phyloP scores from a whole-genome alignment of 2,888 invertebrate genomes.

The Entomobrya multifasciata region DNA sequence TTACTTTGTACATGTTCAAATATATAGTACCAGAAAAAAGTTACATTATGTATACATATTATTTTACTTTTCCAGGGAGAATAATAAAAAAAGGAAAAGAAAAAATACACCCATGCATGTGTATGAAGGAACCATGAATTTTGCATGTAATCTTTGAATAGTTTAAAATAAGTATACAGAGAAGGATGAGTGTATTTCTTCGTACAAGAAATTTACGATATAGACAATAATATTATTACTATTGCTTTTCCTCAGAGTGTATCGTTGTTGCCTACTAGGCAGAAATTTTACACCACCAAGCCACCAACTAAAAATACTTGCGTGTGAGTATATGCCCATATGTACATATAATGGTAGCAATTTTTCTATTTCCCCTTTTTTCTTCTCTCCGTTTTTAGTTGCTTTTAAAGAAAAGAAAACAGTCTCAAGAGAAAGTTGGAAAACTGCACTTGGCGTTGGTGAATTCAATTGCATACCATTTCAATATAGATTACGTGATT shows the following conservation, averaged over 20 bases:
- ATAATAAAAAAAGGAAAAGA: slow-evolving; percentile 46
- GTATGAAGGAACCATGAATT: slow-evolving; percentile 64
- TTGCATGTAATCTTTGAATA: slow-evolving; percentile 67
- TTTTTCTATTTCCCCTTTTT: background rate
- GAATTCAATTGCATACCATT: slow-evolving; percentile 70
- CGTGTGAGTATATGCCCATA: background rate
- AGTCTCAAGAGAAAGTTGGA: slow-evolving; percentile 59
- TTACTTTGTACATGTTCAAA: too few species aligned
- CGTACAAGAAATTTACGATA: slow-evolving; percentile 5
- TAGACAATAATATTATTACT: slow-evolving; percentile 50
- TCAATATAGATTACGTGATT: slow-evolving; percentile 70
- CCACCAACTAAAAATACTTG: too few species aligned
- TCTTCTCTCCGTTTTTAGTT: background rate
- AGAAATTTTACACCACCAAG: background rate
- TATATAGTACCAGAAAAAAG: too few species aligned
- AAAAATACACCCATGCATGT: slow-evolving; percentile 55
- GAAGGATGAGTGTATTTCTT: background rate
- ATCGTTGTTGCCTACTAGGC: background rate
- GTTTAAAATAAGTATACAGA: background rate
- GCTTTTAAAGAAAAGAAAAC: slow-evolving; percentile 35
- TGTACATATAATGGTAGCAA: background rate
- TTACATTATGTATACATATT: background rate
- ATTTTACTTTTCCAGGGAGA: slow-evolving; percentile 39
- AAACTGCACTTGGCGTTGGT: slow-evolving; percentile 62
- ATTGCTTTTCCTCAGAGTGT: slow-evolving; percentile 10